Conservation (phyloP, 30 jellyfish, hydroid and myxozoan species). For the Cassiopea andromeda region DNA sequence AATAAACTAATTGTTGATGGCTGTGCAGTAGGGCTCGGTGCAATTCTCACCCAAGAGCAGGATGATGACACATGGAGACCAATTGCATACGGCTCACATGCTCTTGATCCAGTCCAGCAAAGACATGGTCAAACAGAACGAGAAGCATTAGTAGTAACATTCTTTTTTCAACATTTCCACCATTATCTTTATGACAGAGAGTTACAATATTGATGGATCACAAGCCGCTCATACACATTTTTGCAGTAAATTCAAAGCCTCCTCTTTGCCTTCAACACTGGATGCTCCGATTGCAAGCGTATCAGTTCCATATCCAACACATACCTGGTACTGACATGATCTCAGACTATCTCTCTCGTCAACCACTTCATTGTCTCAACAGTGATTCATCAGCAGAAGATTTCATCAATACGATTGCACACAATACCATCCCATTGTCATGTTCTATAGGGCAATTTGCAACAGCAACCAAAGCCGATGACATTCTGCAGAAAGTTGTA, state of each 20-base stretch:
- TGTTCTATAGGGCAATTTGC: neutral
- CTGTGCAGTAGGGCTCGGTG: slow-evolving; percentile 64
- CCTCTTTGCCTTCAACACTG: slow-evolving; percentile 61
- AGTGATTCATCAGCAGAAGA: slow-evolving; percentile 8
- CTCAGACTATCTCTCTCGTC: slow-evolving; percentile 44
- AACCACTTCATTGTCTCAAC: slow-evolving; percentile 14
- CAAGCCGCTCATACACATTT: slow-evolving; percentile 37
- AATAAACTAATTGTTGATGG: slow-evolving; percentile 51
- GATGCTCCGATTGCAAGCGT: slow-evolving; percentile 35
- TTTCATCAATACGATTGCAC: neutral
- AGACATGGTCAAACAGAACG: slow-evolving; percentile 60
- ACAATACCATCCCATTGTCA: neutral
- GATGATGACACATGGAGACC: slow-evolving; percentile 31
- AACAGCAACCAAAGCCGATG: slow-evolving; percentile 9
- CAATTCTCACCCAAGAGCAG: slow-evolving; percentile 33
- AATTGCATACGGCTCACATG: slow-evolving; percentile 32
- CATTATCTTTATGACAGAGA: slow-evolving; percentile 28
- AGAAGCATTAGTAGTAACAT: slow-evolving; percentile 44
- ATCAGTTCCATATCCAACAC: slow-evolving; percentile 29
- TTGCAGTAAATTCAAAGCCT: slow-evolving; percentile 19
- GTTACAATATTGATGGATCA: slow-evolving; percentile 58
- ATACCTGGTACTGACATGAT: slow-evolving; percentile 21
- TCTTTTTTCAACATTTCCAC: slow-evolving; percentile 50
- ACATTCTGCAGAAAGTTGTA: slow-evolving; percentile 9
- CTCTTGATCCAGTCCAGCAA: slow-evolving; percentile 28